Evolutionary conservation across 2,888 invertebrate species (phyloP), one percentile per base, ranked within the genome.

Genomic region (Eristalis pertinax): DNA sequence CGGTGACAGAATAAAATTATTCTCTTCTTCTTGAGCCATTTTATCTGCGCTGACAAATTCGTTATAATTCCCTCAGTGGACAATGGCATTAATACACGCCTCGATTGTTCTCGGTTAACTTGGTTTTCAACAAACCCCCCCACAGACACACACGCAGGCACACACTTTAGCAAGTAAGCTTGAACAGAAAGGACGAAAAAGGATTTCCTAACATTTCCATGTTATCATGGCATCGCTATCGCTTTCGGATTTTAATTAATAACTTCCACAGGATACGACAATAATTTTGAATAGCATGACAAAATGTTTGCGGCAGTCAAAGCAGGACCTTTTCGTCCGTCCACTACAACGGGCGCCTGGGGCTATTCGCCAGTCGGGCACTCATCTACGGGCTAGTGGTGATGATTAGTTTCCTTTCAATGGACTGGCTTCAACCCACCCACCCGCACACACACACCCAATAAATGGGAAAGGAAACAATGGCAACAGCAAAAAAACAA

Each of bases 201-300:
- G 58, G 70, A 67, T 32, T 72, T 80, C 26, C 67, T 65, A 79
- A 64, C 43, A 73, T 67, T 74, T 75, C 63, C 62, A 26, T 67
- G 60, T 67, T 76, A 67, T 67, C 41, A 41, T 73, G 58, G 15
- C 22, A 68, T 56, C 56, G 63, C 32, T 83, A 67, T 77, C 76
- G 32, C 60, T 65, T 75, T 73, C 41, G 77, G 75, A 83, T 86
- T 86, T 79, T 86, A 86, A 86, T 86, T 86, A 86, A 86, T 83
- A 82, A 78, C 82, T 77, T 86, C 86, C 83, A 74, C 82, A 77
- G 86, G 86, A 83, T 82, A 83, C 74, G 74, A 72, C 67, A 83
- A 60, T 63, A 78, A 82, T 67, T 85, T 78, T 78, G 82, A 86
- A 83, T 75, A 67, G 74, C 78, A 70, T 78, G 78, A 78, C 82